These are phyloP conservation scores for Sthenelais limicola DNA, from an alignment of 2,888 invertebrate species.

Conservation along the genomic window DNA sequence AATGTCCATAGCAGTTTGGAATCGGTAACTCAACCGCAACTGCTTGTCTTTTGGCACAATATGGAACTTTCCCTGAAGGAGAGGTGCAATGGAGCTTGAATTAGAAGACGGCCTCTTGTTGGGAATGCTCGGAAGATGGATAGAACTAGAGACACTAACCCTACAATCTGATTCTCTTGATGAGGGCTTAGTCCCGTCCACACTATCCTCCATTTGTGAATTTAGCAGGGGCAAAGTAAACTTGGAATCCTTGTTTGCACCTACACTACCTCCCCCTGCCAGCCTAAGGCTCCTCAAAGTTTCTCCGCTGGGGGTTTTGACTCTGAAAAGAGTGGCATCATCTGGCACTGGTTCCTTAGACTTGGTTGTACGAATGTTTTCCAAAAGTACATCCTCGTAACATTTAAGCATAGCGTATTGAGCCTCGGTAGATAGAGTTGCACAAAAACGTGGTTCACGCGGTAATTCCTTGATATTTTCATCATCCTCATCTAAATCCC, in stretches of 20 bases:
- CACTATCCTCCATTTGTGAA: background rate
- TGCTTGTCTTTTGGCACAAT: slow-evolving; percentile 51
- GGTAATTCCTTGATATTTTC: slow-evolving; percentile 54
- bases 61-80: background rate
- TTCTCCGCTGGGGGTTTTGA: slow-evolving; percentile 16
- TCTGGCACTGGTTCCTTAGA: slow-evolving; percentile 16
- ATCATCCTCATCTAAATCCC: slow-evolving; percentile 14
- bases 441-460: slow-evolving; percentile 61
- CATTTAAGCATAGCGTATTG: slow-evolving; percentile 69
- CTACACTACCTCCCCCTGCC: background rate
- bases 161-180: background rate
- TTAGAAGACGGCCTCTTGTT: background rate
- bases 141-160: background rate
- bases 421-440: slow-evolving; percentile 65
- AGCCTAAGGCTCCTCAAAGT: slow-evolving; percentile 7
- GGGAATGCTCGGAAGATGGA: background rate
- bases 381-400: slow-evolving; percentile 64
- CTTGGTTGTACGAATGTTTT: slow-evolving; percentile 10
- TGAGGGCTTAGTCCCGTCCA: background rate
- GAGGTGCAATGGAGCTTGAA: background rate
- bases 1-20: slow-evolving; percentile 67
- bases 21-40: slow-evolving; percentile 60
- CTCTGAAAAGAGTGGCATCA: slow-evolving; percentile 15
- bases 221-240: background rate
- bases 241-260: background rate